Conservation (phyloP, 1,140 invertebrate species). For the Brachionus rotundiformis region DNA sequence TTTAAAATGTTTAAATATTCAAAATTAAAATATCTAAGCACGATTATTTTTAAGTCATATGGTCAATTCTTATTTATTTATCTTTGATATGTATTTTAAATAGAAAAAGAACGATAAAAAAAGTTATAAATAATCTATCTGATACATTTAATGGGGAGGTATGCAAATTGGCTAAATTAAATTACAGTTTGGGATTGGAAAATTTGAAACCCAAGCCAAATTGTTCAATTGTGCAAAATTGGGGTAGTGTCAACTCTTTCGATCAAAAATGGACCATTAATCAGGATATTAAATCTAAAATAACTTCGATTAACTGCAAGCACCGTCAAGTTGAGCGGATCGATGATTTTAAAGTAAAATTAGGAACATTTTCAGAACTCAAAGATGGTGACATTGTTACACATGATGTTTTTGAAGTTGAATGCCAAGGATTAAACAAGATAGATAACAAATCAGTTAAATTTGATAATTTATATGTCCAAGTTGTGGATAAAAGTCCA, state of each 20-base stretch:
- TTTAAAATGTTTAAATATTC: no score
- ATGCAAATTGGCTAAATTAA: neutral
- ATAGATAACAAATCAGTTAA: neutral
- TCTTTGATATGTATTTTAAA: no score
- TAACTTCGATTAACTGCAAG: neutral
- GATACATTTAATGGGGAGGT: neutral
- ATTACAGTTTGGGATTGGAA: neutral
- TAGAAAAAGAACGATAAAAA: no score
- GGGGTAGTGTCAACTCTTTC: neutral
- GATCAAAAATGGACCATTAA: neutral
- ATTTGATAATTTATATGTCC: conserved; percentile 30
- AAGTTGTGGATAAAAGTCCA: neutral
- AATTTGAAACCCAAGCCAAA: neutral
- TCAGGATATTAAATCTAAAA: neutral
- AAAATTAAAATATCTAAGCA: no score
- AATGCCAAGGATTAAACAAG: neutral
- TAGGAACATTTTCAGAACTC: neutral
- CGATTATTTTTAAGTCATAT: no score
- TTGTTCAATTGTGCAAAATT: neutral
- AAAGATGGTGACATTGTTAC: neutral
- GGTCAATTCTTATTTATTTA: no score
- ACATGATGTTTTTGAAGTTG: conserved; percentile 42
- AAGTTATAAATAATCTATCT: neutral
- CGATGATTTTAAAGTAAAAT: conserved; percentile 13
- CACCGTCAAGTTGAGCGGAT: neutral